These are phyloP conservation scores for Onychostoma macrolepis DNA, from an alignment of 2,113 vertebrate species.

Conservation along the genomic window DNA sequence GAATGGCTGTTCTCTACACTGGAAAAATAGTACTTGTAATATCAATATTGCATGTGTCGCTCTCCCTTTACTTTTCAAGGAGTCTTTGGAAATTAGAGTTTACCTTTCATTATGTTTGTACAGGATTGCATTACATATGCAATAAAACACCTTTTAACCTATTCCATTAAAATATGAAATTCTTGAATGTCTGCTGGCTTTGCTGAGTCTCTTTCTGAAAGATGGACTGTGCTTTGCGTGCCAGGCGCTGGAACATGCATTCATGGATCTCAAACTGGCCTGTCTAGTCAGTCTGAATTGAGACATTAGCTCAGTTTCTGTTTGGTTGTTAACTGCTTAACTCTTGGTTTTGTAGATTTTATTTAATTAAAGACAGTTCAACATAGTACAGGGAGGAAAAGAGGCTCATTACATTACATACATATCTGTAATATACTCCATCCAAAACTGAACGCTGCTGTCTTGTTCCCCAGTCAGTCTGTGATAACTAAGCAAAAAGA, in stretches of 20 bases:
- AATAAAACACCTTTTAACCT: conserved; percentile 67
- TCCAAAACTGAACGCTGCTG: background rate
- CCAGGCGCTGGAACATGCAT: conserved; percentile 29
- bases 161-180: conserved; percentile 66
- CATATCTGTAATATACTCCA: background rate
- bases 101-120: conserved; percentile 65
- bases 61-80: conserved; percentile 45
- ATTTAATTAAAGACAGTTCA: background rate
- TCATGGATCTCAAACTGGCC: background rate
- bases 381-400: background rate
- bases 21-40: conserved; percentile 67
- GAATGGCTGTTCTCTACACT: conserved; percentile 57
- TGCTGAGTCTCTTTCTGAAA: conserved; percentile 47
- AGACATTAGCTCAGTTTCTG: conserved; percentile 12
- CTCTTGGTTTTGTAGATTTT: background rate
- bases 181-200: conserved; percentile 56
- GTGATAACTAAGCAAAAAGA: background rate
- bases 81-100: conserved; percentile 61
- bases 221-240: conserved; percentile 38
- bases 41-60: conserved; percentile 60
- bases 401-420: too few species aligned
- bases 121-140: conserved; percentile 67
- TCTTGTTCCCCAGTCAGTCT: background rate
- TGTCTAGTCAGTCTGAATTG: background rate
- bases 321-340: background rate